Evolutionary conservation across 2,888 invertebrate genomes (phyloP).

Genomic region (Nymphalis urticae): DNA sequence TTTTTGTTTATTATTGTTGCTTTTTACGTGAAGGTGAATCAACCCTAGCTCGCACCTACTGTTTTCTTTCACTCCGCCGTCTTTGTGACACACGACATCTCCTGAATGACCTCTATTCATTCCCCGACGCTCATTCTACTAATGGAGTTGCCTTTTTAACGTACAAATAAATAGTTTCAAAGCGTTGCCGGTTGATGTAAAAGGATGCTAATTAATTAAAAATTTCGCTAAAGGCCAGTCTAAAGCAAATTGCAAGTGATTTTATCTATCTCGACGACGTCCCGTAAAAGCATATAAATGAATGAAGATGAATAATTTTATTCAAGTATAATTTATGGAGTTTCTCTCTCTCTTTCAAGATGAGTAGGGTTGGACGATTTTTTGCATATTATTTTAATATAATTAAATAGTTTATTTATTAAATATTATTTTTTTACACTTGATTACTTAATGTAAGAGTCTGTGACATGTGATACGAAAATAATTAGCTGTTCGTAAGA

Average conservation of each 20-base stretch:
- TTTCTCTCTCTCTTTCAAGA: no score
- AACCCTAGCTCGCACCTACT: constrained; percentile 38
- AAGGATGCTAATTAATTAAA: constrained; percentile 69
- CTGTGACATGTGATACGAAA: constrained; percentile 48
- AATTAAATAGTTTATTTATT: background rate
- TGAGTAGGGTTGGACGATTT: background rate
- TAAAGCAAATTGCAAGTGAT: constrained; percentile 31
- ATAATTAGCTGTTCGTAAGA: constrained; percentile 44
- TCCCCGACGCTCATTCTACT: constrained; percentile 69
- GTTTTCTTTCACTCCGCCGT: constrained; percentile 49
- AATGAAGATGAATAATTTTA: constrained; percentile 18
- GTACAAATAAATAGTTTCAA: constrained; percentile 69
- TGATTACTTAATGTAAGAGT: constrained; percentile 39
- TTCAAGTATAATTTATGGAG: background rate
- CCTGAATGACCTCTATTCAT: constrained; percentile 73
- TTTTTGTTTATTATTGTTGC: constrained; percentile 36
- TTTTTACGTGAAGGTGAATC: constrained; percentile 36
- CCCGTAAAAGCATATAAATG: constrained; percentile 22
- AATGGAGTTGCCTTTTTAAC: constrained; percentile 77
- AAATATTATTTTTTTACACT: background rate
- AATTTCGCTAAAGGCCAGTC: constrained; percentile 33
- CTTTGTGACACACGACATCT: constrained; percentile 64
- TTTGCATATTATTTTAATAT: background rate
- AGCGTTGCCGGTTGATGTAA: constrained; percentile 48
- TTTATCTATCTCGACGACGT: constrained; percentile 30